Percentiles rank a stretch among this genome's conserved stretches.
phyloP scores from a whole-genome alignment of 2,888 invertebrate species.

The Apamea epomidion region DNA sequence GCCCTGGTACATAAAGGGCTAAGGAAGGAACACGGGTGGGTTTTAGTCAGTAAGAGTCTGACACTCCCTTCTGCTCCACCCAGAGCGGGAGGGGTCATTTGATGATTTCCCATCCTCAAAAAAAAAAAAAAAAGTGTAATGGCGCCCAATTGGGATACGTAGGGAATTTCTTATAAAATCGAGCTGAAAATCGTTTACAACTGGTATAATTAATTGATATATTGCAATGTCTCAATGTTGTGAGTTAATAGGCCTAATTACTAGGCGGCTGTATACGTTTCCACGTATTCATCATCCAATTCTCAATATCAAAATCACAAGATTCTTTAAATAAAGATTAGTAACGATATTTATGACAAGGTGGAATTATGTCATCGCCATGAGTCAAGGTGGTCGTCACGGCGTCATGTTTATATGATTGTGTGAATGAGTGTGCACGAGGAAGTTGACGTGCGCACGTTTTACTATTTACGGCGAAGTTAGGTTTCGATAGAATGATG shows the following conservation, averaged over 20 bases:
- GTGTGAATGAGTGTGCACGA: constrained; percentile 36
- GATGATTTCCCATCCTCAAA: no score
- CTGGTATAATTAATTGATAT: not conserved
- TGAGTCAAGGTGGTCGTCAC: constrained; percentile 53
- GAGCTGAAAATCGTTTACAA: not conserved
- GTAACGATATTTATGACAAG: constrained; percentile 40
- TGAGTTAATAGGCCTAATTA: not conserved
- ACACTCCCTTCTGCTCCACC: no score
- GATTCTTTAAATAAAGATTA: constrained; percentile 59
- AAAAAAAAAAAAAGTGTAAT: no score
- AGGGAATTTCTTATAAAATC: not conserved
- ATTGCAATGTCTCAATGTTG: not conserved
- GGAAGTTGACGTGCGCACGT: constrained; percentile 21
- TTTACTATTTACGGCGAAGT: constrained; percentile 44
- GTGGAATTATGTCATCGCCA: constrained; percentile 48
- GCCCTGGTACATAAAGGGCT: no score
- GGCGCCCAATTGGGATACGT: constrained; percentile 44
- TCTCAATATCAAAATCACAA: not conserved
- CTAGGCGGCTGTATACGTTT: not conserved
- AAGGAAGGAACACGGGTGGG: no score
- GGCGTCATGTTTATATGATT: constrained; percentile 6
- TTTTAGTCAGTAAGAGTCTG: no score
- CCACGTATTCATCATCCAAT: not conserved
- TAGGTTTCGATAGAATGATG: not conserved
- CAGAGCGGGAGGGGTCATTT: no score